Base-by-base conservation (phyloP, 2,797 vertebrate species). In the Pempheris klunzingeri region DNA sequence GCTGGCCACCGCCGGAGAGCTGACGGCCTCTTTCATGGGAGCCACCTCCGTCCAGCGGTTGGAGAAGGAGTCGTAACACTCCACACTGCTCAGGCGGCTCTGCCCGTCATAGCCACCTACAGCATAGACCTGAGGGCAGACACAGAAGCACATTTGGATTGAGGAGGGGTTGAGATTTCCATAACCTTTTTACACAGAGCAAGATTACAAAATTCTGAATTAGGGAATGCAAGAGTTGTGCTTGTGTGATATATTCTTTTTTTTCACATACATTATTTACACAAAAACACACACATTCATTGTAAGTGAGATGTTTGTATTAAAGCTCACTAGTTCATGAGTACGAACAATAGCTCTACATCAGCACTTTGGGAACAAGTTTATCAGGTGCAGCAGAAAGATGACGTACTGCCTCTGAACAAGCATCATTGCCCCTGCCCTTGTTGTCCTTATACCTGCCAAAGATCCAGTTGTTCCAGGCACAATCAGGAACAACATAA, bases 41-140 rank as follows among this genome's bases (percentile, higher is more conserved):
- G 97, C 97, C 78, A 99, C 97, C 88, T 99, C 98, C 0, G 96
- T 98, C 98, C 98, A 99, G 78, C 97, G 97, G 88, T 99, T 99
- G 47, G 97, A 98, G 93, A 99, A 99, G 0, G 97, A 99, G 88
- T 99, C 98, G 0, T 99, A 99, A 75, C 98, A 99, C 90, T 99
- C 98, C 11, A 97, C 97, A 0, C 97, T 99, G 95, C 95, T 99
- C 64, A 99, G 94, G 36, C 97, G 97, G 89, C 94, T 97, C 91
- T 99, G 98, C 28, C 98, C 98, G 22, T 99, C 98, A 0, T 98
- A 99, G 20, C 98, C 98, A 34, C 98, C 98, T 7, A 99, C 97
- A 22, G 97, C 97, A n/a, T 99, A 99, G 0, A 98, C 98, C 98
- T 99, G 85, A 59, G 47, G 57, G 72, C 36, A 88, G 12, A 87